Percentiles rank a stretch among this genome's conserved stretches.
phyloP scores from a whole-genome alignment of 2,888 invertebrate genomes.

The Polyommatus icarus region DNA sequence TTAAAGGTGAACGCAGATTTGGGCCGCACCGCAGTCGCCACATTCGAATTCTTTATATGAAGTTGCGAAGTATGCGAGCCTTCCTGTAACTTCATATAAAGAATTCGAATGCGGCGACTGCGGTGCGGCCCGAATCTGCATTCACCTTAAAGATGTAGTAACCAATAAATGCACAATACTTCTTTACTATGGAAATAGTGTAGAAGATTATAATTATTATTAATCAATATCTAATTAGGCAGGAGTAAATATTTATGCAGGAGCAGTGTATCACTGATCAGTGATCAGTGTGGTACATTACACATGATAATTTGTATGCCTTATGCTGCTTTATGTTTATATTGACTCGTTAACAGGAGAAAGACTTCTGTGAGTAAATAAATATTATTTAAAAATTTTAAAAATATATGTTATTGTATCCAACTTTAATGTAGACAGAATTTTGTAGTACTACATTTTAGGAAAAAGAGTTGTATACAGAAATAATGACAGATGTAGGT shows the following conservation, averaged over 20 bases:
- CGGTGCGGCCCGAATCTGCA: no score
- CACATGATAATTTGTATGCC: neutral
- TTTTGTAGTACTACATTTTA: neutral
- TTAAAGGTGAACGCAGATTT: no score
- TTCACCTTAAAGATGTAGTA: neutral
- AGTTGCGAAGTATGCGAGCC: no score
- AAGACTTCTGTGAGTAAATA: neutral
- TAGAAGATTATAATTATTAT: neutral
- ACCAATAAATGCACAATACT: neutral
- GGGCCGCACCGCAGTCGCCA: no score
- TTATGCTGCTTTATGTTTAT: neutral
- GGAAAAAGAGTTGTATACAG: neutral
- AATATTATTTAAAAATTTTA: neutral
- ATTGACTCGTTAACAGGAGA: neutral
- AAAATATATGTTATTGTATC: constrained; percentile 12
- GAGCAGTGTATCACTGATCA: neutral
- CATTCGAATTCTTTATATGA: no score
- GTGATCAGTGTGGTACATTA: neutral
- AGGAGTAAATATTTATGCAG: neutral
- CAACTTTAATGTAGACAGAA: neutral
- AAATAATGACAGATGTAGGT: neutral
- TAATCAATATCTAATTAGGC: neutral
- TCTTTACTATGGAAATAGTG: neutral
- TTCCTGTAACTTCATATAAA: no score
- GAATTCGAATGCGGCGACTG: no score